Percentiles rank a stretch among this genome's conserved stretches.
phyloP scores from a whole-genome alignment of 35 echinoderm and acorn worm species.

The Eucidaris tribuloides region DNA sequence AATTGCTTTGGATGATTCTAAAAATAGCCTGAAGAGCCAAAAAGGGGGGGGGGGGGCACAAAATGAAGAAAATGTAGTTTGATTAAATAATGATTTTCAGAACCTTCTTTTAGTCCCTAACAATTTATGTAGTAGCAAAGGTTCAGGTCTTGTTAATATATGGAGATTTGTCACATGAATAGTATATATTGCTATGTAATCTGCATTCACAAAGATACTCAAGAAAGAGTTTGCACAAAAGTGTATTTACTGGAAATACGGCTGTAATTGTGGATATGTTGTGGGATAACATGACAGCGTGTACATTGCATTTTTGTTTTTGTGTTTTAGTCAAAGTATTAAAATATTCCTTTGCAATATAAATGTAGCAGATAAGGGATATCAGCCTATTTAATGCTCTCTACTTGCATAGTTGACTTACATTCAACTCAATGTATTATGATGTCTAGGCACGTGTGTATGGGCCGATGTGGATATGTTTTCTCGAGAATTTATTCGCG shows the following conservation, averaged over 20 bases:
- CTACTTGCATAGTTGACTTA: neutral
- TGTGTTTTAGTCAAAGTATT: neutral
- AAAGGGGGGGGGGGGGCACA: no score
- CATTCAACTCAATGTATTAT: neutral
- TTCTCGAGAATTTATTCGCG: constrained; percentile 74
- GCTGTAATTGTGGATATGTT: neutral
- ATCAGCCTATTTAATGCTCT: neutral
- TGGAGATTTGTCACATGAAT: no score
- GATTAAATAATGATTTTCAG: no score
- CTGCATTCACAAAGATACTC: no score
- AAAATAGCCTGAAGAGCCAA: no score
- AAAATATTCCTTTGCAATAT: neutral
- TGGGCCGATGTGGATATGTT: constrained; percentile 83
- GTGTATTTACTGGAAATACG: neutral
- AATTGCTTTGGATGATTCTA: no score
- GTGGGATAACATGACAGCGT: neutral
- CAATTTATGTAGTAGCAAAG: no score
- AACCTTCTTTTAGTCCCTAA: no score
- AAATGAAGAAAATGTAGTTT: no score
- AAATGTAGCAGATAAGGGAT: neutral
- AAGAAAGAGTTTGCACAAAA: neutral
- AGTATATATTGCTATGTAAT: no score
- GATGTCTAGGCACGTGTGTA: constrained; percentile 53
- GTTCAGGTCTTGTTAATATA: no score
- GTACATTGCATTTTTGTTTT: neutral